Evolutionary conservation across 2,888 invertebrate genomes (phyloP).

Genomic region (Ormia ochracea): DNA sequence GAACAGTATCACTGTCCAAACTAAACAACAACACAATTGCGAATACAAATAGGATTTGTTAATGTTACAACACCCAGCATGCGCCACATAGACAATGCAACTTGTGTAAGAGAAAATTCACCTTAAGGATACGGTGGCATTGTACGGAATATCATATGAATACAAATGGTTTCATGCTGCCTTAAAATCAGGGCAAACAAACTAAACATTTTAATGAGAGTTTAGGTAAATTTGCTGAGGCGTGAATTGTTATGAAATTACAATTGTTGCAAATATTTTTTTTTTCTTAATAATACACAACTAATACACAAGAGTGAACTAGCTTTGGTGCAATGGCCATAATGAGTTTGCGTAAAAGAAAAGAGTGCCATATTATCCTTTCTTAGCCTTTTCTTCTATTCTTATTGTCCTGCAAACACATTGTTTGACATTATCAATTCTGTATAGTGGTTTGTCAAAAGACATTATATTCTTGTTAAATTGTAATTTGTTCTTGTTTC

Average conservation of each 20-base stretch:
- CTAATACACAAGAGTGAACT: background rate
- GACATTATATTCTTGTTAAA: slow-evolving; percentile 54
- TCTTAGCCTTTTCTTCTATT: background rate
- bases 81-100: slow-evolving; percentile 64
- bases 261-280: slow-evolving; percentile 63
- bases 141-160: background rate
- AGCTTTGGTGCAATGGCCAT: background rate
- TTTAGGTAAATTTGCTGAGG: slow-evolving; percentile 57
- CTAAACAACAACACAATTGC: slow-evolving; percentile 35
- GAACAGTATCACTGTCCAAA: slow-evolving; percentile 4
- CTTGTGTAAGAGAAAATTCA: slow-evolving; percentile 34
- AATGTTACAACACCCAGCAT: slow-evolving; percentile 70
- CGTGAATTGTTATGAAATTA: slow-evolving; percentile 69
- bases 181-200: slow-evolving; percentile 56
- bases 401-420: background rate
- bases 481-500: slow-evolving; percentile 20
- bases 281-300: background rate
- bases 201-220: background rate
- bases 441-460: slow-evolving; percentile 29
- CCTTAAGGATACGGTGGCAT: slow-evolving; percentile 28
- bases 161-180: slow-evolving; percentile 60
- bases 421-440: slow-evolving; percentile 3
- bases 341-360: slow-evolving; percentile 38
- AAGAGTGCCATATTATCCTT: slow-evolving; percentile 56
- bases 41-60: slow-evolving; percentile 68